Base-by-base conservation (phyloP, 2,113 vertebrate genomes). In the Zosterops japonicus region DNA sequence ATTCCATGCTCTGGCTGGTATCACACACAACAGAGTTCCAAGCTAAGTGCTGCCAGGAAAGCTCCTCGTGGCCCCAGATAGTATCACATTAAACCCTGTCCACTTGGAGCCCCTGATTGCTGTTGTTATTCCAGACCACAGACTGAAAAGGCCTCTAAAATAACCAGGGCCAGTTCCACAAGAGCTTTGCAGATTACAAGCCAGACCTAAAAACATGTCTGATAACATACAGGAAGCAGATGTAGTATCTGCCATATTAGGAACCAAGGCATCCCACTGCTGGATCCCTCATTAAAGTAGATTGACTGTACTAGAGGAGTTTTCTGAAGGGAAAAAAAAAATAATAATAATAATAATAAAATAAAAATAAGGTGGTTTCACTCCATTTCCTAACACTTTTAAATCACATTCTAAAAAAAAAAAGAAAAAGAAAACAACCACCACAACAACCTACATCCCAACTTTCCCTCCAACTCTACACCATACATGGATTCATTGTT, bases 111-210 rank as follows among this genome's bases (percentile, higher is more conserved):
- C 64, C 93, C 83, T 23, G 72, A 87, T 67, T 77, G 59, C 33
- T 19, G 27, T 5, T 5, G 7, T 64, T 85, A 84, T 39, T 82
- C 61, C 84, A 84, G 94, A 90, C 35, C 89, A 87, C 50, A 76
- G 78, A 35, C 61, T 56, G 49, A 57, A 93, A 91, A 6, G 1
- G 93, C n/a, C 84, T 85, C 63, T 13, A 22, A 89, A 94, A 90
- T 55, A 94, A 61, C 28, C 39, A 75, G 65, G 78, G 55, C 53
- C 13, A 8, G 61, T 67, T 91, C 81, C 44, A 65, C 36, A 49
- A 71, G 53, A 56, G 81, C 77, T 94, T 42, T 87, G 80, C 68
- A 92, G 87, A 96, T 85, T 68, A 72, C 55, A 95, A 10, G 15
- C n/a, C 74, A 68, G 83, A n/a, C 70, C 81, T 46, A 65, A 93